Base-by-base conservation (phyloP, 2,888 invertebrate species). In the Steinernema hermaphroditum region DNA sequence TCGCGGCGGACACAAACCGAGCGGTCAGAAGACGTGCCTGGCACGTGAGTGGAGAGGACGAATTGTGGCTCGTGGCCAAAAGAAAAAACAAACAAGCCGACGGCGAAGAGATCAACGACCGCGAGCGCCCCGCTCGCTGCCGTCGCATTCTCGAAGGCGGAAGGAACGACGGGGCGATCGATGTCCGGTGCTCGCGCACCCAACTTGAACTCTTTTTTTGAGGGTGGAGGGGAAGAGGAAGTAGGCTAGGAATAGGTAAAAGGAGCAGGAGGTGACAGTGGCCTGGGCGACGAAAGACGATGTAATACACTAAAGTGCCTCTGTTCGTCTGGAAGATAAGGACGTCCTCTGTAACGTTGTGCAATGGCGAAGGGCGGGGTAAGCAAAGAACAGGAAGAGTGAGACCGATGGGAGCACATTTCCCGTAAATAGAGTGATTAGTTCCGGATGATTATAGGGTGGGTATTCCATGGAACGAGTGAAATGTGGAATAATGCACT, bases 171-270 rank as follows among this genome's bases (percentile, higher is more conserved):
- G 54, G 24, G 27, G 27, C 22, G 54, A 54, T 54, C 54, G 54
- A 54, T 54, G 54, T 46, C 16, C n/a, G 27, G 54, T 54, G 54
- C 54, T 22, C 27, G 27, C 54, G 54, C 54, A 54, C 54, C 54
- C 27, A 54, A 27, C 6, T 22, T 54, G 54, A 14, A 2, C 54
- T 54, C 46, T 41, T 16, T 12, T 41, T 41, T 41, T 16, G 43
- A 41, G 43, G 43, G 43, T 16, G 9, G 9, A 41, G 43, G 43
- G 43, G n/a, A 8, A 8, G 43, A 8, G 43, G 43, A 41, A 46
- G 46, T 4, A 16, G 4, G 22, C 16, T 46, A 16, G 46, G 46
- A 19, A n/a, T n/a, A 46, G 16, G 16, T 46, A 19, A 19, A 4
- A 19, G n/a, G 46, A 12, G 37, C 12, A 37, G 6, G 37, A 12